Percentiles rank a stretch among this genome's conserved stretches.
These are phyloP conservation scores for Nannospalax galili DNA, from an alignment of 2,113 vertebrate species.

Conservation along the genomic window DNA sequence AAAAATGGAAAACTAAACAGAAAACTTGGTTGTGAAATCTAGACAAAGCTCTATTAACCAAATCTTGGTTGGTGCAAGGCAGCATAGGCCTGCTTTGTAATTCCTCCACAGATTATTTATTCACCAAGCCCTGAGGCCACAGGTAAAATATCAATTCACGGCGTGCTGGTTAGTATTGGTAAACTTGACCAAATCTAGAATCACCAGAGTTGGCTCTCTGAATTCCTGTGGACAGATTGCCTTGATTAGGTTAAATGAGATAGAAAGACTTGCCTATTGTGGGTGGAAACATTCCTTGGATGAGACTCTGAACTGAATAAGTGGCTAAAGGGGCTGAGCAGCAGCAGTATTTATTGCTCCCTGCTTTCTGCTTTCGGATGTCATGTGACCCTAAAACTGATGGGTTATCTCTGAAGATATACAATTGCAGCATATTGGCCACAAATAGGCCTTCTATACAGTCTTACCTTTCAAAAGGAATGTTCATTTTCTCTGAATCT, in stretches of 20 bases:
- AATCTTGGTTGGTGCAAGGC: not conserved
- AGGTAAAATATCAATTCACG: not conserved
- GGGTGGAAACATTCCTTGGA: not conserved
- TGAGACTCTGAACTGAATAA: not conserved
- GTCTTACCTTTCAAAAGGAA: constrained; percentile 22
- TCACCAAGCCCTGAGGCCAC: not conserved
- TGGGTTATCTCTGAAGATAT: not conserved
- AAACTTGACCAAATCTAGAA: not conserved
- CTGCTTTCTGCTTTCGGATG: not conserved
- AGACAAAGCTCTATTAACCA: constrained; percentile 27
- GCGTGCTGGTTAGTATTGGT: not conserved
- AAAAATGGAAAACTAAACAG: not conserved
- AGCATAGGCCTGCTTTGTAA: not conserved
- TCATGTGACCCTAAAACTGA: not conserved
- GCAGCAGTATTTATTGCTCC: not conserved
- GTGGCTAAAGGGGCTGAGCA: not conserved
- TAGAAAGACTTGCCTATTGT: not conserved
- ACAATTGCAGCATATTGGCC: not conserved
- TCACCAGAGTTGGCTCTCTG: not conserved
- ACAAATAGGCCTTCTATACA: not conserved
- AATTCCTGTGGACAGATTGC: not conserved
- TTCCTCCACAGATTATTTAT: not conserved
- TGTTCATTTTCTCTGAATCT: not conserved
- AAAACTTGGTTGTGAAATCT: constrained; percentile 38
- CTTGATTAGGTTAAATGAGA: not conserved